Percentiles rank a stretch among this genome's conserved stretches.
Conservation (phyloP, 2,113 vertebrate species). For the Mustela lutreola region DNA sequence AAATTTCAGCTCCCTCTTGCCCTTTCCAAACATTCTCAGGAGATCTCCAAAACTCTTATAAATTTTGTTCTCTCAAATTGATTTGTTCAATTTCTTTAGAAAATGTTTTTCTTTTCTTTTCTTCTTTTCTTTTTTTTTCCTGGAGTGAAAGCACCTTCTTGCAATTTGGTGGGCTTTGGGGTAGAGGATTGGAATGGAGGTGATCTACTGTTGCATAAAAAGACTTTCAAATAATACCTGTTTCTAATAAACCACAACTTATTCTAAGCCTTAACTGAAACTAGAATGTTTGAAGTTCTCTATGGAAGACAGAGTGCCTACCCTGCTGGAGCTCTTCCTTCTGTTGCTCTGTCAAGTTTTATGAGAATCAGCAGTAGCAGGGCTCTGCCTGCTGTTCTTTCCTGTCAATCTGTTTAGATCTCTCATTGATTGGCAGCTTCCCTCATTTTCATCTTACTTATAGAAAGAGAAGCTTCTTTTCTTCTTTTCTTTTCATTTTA, state of each 20-base stretch:
- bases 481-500: background rate
- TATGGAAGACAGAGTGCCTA: background rate
- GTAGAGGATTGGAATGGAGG: background rate
- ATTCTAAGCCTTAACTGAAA: background rate
- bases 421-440: background rate
- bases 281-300: background rate
- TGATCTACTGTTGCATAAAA: background rate
- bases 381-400: background rate
- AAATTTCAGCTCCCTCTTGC: background rate
- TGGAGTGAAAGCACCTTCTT: background rate
- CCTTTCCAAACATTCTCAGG: background rate
- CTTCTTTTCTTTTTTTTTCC: background rate
- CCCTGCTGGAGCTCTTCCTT: background rate
- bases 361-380: background rate
- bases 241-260: background rate
- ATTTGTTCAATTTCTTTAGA: background rate
- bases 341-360: no score
- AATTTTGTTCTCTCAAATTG: background rate
- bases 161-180: background rate
- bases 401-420: background rate
- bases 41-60: background rate
- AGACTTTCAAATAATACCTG: background rate
- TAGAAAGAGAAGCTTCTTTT: background rate
- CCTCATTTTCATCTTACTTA: background rate
- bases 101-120: background rate